Percentiles rank a stretch among this genome's conserved stretches.
Conservation (phyloP, 2,888 invertebrate species). For the Luperina testacea region DNA sequence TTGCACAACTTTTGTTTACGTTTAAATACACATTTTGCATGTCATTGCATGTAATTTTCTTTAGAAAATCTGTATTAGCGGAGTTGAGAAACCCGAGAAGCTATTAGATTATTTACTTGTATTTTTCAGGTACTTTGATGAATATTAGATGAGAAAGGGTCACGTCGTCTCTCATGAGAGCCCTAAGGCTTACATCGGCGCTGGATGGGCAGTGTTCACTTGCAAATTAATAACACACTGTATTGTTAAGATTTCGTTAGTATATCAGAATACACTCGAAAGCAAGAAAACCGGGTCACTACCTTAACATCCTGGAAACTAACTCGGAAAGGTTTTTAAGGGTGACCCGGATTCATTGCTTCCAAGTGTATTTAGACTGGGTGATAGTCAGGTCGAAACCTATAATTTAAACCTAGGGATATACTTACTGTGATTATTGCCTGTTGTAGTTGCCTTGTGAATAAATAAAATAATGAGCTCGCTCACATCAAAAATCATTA, state of each 20-base stretch:
- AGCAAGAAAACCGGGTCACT: neutral
- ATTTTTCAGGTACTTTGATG: conserved; percentile 15
- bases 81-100: neutral
- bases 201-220: neutral
- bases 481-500: too few species aligned
- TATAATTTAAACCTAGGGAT: too few species aligned
- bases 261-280: neutral
- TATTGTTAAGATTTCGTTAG: neutral
- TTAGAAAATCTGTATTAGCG: neutral
- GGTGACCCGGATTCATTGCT: neutral
- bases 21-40: too few species aligned
- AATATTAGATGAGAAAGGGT: conserved; percentile 23
- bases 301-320: neutral
- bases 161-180: neutral
- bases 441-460: too few species aligned
- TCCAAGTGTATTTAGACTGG: neutral
- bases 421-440: too few species aligned
- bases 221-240: neutral
- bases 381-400: too few species aligned
- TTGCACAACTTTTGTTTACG: neutral
- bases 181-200: neutral
- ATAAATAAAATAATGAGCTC: too few species aligned
- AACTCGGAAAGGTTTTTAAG: neutral
- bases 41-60: neutral
- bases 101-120: neutral